phyloP scores from a whole-genome alignment of 2,888 invertebrate species.

The Drosophila mercatorum region DNA sequence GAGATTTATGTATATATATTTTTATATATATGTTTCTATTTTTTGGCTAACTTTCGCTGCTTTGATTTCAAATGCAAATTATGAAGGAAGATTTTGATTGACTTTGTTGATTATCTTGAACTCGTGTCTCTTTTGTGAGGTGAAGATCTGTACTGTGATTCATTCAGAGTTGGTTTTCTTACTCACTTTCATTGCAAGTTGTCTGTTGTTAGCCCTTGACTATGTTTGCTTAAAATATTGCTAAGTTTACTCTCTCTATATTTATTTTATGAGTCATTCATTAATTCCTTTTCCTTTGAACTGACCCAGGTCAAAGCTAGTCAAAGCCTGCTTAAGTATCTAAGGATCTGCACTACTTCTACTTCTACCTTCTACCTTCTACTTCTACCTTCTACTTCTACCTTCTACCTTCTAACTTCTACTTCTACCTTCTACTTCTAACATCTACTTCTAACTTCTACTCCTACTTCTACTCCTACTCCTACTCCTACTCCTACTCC shows the following conservation, averaged over 20 bases:
- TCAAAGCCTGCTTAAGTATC: too few relatives aligned
- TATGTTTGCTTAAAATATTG: too few relatives aligned
- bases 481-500: too few relatives aligned
- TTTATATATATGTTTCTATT: not conserved
- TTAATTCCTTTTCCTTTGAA: not conserved
- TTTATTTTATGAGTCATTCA: not conserved
- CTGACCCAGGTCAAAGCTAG: not conserved
- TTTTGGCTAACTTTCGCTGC: slow-evolving; percentile 24
- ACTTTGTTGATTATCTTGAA: not conserved
- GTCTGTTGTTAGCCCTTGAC: too few relatives aligned
- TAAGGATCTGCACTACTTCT: not conserved
- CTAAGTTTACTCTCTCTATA: too few relatives aligned
- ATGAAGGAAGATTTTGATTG: too few relatives aligned
- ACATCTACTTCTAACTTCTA: not conserved
- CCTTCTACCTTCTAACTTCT: slow-evolving; percentile 3
- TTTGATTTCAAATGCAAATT: not conserved
- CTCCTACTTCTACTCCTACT: not conserved
- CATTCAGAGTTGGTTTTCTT: not conserved
- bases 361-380: not conserved
- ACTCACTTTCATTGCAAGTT: not conserved
- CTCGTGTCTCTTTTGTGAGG: not conserved
- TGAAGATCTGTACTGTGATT: not conserved
- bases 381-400: slow-evolving; percentile 3
- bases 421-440: slow-evolving; percentile 2
- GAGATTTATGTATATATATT: not conserved